phyloP scores from a whole-genome alignment of 37 sponge, comb jelly and placozoan species.

The Amphimedon queenslandica region DNA sequence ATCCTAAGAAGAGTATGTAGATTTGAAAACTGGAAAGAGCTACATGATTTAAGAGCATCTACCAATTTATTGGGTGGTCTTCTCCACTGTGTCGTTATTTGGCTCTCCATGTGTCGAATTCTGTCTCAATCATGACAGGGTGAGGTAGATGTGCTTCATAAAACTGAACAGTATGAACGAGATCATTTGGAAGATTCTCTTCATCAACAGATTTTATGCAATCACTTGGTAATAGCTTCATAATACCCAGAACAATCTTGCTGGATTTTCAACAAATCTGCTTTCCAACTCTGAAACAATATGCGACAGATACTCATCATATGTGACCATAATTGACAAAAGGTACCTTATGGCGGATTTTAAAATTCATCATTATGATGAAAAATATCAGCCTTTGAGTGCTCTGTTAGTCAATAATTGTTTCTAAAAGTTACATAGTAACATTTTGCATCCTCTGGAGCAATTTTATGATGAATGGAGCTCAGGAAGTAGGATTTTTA shows the following conservation, averaged over 20 bases:
- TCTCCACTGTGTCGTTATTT: neutral
- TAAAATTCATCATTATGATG: too few species aligned
- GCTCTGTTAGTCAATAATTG: too few species aligned
- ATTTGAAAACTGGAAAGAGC: constrained; percentile 7
- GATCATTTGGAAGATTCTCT: constrained; percentile 31
- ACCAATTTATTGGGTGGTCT: constrained; percentile 12
- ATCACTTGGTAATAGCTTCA: constrained; percentile 36
- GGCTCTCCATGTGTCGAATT: constrained; percentile 19
- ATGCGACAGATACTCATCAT: constrained; percentile 24
- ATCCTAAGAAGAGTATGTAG: constrained; percentile 18
- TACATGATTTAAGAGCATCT: constrained; percentile 24
- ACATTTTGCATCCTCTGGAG: too few species aligned
- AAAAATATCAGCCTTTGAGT: too few species aligned
- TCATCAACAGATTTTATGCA: constrained; percentile 29
- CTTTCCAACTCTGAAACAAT: constrained; percentile 11
- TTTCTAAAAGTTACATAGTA: too few species aligned
- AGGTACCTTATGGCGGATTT: too few species aligned
- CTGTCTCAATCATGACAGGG: constrained; percentile 18
- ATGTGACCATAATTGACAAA: too few species aligned
- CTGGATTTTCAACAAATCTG: constrained; percentile 15
- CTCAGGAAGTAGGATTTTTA: too few species aligned
- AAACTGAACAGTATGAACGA: constrained; percentile 10
- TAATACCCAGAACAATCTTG: constrained; percentile 7
- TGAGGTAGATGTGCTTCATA: constrained; percentile 6
- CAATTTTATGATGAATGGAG: too few species aligned